A percentile compares a stretch with the other conserved stretches of the same genome.
Conservation (phyloP, 2,888 invertebrate species). For the Nomada ferruginata region DNA sequence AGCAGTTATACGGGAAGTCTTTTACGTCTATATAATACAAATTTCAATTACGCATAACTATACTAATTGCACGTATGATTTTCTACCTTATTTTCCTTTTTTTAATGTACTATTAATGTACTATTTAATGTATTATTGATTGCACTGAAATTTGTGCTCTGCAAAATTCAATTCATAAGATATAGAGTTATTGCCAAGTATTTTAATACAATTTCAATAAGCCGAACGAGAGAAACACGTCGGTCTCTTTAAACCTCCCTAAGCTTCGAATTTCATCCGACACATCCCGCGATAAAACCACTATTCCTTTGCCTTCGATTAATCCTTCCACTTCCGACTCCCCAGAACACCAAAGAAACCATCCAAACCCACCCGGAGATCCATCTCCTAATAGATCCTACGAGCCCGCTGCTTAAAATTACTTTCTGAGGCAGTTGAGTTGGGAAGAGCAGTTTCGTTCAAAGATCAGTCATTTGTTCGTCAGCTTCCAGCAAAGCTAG, state of each 20-base stretch:
- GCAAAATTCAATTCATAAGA: too few species aligned
- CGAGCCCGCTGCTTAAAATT: constrained; percentile 76
- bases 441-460: constrained; percentile 76
- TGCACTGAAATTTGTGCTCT: too few species aligned
- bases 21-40: too few species aligned
- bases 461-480: constrained; percentile 65
- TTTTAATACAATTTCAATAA: not conserved
- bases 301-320: not conserved
- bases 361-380: not conserved
- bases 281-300: not conserved
- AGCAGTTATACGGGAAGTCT: too few species aligned
- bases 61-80: too few species aligned
- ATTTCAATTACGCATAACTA: too few species aligned
- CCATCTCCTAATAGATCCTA: constrained; percentile 38
- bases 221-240: not conserved
- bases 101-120: too few species aligned
- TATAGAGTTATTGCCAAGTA: too few species aligned
- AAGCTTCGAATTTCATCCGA: not conserved
- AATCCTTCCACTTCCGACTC: not conserved
- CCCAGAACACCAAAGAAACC: not conserved
- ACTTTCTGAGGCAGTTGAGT: constrained; percentile 83
- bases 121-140: too few species aligned
- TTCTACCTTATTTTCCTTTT: too few species aligned
- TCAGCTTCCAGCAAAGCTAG: constrained; percentile 16
- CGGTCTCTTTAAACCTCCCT: not conserved